Evolutionary conservation across 2,888 invertebrate genomes (phyloP), one percentile per base, ranked within the genome.

Genomic region (Chrysomela aeneicollis): DNA sequence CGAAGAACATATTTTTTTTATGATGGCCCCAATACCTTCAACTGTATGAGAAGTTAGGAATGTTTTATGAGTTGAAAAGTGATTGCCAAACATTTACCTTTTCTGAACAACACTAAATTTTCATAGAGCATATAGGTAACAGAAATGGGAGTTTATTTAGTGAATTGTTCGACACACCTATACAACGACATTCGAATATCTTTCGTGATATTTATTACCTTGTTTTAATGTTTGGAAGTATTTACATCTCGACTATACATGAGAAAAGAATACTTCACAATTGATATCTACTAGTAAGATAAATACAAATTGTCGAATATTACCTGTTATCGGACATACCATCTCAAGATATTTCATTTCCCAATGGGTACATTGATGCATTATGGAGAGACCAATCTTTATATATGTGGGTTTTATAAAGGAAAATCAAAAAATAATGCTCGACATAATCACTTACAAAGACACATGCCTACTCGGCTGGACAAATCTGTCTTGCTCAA

Each of bases 381-480:
- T 37, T 67, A 66, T 67, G 66, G 60, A 26, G 50, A 51, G 42
- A 57, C 58, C 52, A 18, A 67, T 65, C 67, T 66, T 58, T 59
- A 62, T 61, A 66, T 69, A 66, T 62, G 64, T 70, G 67, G 71
- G 65, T 68, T 71, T 65, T 68, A 68, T 73, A 58, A 62, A 70
- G 64, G 26, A 6, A 66, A 71, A 69, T 69, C 66, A 68, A 69
- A 69, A 71, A 67, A 54, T 66, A 63, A 61, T 64, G 69, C 66
- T 62, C 54, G 62, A 67, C 59, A 62, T 69, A 73, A 73, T 73
- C 71, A 73, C 71, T 70, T 66, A 66, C 67, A 61, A 64, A 69
- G 42, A 12, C n/a, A 42, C 3, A 42, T 42, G 42, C 12, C 42
- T 42, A n/a, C 42, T 42, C n/a, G 5, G 32, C 4, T 42, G 15